phyloP scores from a whole-genome alignment of 1,140 invertebrate genomes.

The Bathynomus jamesi region DNA sequence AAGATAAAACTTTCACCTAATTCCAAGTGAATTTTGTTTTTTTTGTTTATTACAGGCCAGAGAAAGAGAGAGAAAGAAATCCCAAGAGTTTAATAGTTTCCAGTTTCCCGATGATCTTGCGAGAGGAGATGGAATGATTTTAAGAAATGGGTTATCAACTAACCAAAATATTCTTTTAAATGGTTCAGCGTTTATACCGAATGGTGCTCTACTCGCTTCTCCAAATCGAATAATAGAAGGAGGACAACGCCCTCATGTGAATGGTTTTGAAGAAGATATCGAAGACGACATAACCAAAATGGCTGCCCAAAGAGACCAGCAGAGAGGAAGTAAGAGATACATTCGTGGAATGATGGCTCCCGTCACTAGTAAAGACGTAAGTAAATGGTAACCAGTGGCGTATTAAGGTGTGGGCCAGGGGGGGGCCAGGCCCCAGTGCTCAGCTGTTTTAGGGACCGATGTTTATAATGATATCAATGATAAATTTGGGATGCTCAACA shows the following conservation, averaged over 20 bases:
- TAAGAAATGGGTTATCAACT: background rate
- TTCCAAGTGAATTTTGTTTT: no score
- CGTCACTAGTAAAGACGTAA: slow-evolving; percentile 28
- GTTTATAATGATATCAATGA: no score
- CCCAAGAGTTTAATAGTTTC: background rate
- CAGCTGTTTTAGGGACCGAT: no score
- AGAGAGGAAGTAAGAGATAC: slow-evolving; percentile 15
- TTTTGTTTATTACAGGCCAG: background rate
- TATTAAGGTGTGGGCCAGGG: no score
- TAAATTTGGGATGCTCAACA: no score
- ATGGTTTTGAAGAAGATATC: slow-evolving; percentile 23
- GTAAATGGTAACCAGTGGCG: no score
- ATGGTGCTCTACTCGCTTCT: background rate
- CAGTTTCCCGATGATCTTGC: background rate
- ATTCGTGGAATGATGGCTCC: slow-evolving; percentile 30
- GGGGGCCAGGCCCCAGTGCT: no score
- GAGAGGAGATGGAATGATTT: background rate
- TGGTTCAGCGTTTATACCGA: background rate
- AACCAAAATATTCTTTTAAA: background rate
- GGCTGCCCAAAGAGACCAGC: slow-evolving; percentile 32
- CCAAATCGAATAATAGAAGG: background rate
- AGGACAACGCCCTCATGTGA: background rate
- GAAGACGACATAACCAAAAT: slow-evolving; percentile 28
- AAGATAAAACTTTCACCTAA: no score
- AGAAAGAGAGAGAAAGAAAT: background rate